A percentile compares a stretch with the other conserved stretches of the same genome.
These are phyloP conservation scores for Monopis laevigella DNA, from an alignment of 2,888 invertebrate genomes.

Conservation along the genomic window DNA sequence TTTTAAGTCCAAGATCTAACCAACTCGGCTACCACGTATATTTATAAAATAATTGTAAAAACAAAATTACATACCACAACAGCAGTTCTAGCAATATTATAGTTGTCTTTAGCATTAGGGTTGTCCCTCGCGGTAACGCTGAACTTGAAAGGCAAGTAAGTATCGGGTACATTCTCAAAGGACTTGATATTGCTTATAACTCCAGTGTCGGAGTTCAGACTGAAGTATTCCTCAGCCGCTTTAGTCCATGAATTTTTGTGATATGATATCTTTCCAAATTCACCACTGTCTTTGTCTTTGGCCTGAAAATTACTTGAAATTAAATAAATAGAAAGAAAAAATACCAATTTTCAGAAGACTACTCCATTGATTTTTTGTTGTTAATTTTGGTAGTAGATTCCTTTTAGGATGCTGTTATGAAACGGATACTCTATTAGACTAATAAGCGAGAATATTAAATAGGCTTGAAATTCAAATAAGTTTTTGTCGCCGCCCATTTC, in stretches of 20 bases:
- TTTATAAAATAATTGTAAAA: background rate
- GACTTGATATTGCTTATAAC: constrained; percentile 78
- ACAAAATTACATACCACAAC: constrained; percentile 64
- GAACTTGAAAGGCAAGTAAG: constrained; percentile 77
- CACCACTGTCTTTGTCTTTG: constrained; percentile 85
- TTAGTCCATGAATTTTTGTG: constrained; percentile 57
- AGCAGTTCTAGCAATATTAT: constrained; percentile 70
- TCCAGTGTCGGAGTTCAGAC: constrained; percentile 78
- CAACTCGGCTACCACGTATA: no score
- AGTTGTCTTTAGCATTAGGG: constrained; percentile 70
- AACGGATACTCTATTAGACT: no score
- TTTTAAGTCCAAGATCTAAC: no score
- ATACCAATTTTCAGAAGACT: no score
- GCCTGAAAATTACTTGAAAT: constrained; percentile 71
- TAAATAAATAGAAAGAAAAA: no score
- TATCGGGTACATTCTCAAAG: constrained; percentile 72
- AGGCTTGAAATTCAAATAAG: no score
- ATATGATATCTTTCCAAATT: constrained; percentile 82
- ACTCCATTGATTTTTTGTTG: no score
- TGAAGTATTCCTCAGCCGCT: constrained; percentile 72
- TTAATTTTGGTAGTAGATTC: no score
- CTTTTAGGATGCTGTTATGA: no score
- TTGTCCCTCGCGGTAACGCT: constrained; percentile 79
- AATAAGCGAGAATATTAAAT: no score
- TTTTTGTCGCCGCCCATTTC: no score